A percentile compares a stretch with the other conserved stretches of the same genome.
These are phyloP conservation scores for Ctenicera cuprea DNA, from an alignment of 2,888 invertebrate genomes.

Conservation along the genomic window DNA sequence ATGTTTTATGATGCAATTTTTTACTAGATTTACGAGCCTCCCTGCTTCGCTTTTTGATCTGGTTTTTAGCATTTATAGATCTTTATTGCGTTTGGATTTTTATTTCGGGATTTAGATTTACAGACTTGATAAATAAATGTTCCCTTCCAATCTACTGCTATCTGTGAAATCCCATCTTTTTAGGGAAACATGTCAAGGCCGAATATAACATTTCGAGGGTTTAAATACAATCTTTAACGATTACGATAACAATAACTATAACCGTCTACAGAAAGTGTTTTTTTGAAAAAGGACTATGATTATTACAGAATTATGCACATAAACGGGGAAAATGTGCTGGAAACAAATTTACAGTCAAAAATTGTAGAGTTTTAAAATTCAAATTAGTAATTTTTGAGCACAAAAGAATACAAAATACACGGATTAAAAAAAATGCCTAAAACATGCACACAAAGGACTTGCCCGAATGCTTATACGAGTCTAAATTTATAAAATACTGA, in stretches of 20 bases:
- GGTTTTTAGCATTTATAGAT: slow-evolving; percentile 45
- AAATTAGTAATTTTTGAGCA: too few species aligned
- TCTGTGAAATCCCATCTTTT: background rate
- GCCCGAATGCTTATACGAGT: too few species aligned
- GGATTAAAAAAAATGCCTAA: too few species aligned
- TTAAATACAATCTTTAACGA: slow-evolving; percentile 13
- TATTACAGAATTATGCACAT: background rate
- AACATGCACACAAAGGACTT: too few species aligned
- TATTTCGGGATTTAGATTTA: slow-evolving; percentile 34
- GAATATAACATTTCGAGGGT: background rate
- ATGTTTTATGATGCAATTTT: slow-evolving; percentile 52
- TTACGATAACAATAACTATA: slow-evolving; percentile 3
- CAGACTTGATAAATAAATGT: slow-evolving; percentile 28
- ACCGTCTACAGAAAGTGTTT: background rate
- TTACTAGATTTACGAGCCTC: slow-evolving; percentile 41
- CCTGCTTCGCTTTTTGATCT: slow-evolving; percentile 33
- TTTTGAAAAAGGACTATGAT: background rate
- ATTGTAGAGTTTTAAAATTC: too few species aligned
- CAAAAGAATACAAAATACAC: too few species aligned
- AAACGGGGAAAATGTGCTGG: background rate
- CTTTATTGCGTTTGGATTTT: slow-evolving; percentile 37
- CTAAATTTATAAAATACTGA: too few species aligned
- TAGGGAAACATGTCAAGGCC: slow-evolving; percentile 11
- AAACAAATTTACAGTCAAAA: too few species aligned
- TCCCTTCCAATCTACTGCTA: slow-evolving; percentile 3